These are phyloP conservation scores for Holothuria leucospilota DNA, from an alignment of 53 echinoderm and acorn worm genomes.

Conservation along the genomic window DNA sequence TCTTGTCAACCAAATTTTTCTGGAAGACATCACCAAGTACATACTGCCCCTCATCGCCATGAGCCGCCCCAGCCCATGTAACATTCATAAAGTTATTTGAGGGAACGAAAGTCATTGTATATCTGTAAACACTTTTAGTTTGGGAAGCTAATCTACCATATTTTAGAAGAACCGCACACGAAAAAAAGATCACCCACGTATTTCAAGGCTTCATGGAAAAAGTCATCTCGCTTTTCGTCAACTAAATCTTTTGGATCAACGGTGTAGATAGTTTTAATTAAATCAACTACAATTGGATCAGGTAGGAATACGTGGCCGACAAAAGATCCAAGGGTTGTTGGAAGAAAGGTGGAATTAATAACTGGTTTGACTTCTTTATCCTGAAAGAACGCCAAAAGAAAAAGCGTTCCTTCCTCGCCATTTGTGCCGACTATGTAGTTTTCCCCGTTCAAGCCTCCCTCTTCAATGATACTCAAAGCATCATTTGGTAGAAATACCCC, in stretches of 20 bases:
- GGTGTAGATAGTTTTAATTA: constrained; percentile 12
- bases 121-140: neutral
- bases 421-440: neutral
- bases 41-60: neutral
- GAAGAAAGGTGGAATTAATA: no score
- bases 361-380: neutral
- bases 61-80: constrained; percentile 4
- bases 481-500: neutral
- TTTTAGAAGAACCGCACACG: constrained; percentile 15
- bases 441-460: constrained; percentile 3
- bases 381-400: neutral
- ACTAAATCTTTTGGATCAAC: neutral
- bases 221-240: neutral
- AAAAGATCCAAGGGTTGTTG: no score
- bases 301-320: neutral
- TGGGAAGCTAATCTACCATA: constrained; percentile 4
- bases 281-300: neutral
- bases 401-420: neutral
- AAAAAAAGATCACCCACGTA: neutral
- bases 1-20: neutral
- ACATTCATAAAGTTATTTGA: constrained; percentile 2
- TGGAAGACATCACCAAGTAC: constrained; percentile 1
- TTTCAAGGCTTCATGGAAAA: neutral
- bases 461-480: neutral
- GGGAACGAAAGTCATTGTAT: constrained; percentile 18